Conservation (phyloP, 2,888 invertebrate genomes). For the Myopa tessellatipennis region DNA sequence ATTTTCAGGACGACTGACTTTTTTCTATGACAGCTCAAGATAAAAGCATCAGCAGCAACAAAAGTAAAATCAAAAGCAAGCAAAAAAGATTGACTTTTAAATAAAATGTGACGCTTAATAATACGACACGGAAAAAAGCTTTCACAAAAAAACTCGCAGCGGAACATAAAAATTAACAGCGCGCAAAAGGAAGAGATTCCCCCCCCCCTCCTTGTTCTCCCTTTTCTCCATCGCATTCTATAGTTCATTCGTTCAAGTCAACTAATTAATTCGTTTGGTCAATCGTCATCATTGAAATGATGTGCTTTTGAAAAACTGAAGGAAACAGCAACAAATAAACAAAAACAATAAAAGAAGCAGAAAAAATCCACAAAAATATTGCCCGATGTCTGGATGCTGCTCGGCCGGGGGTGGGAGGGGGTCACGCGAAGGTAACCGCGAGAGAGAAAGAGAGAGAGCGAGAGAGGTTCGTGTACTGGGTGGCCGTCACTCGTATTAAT, state of each 20-base stretch:
- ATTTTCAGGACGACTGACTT: conserved; percentile 41
- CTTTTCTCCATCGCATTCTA: neutral
- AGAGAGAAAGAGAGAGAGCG: neutral
- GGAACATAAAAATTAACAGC: conserved; percentile 33
- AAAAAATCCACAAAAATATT: neutral
- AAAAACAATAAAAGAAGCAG: neutral
- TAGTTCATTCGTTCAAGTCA: conserved; percentile 12
- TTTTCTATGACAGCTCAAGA: conserved; percentile 36
- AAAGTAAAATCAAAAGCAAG: neutral
- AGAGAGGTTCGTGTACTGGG: neutral
- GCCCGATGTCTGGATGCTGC: neutral
- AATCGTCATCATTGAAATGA: conserved; percentile 30
- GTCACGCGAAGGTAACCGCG: no score
- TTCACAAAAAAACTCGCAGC: neutral
- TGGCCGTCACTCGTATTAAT: conserved; percentile 7
- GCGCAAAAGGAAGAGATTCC: neutral
- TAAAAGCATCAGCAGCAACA: neutral
- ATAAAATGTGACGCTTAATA: conserved; percentile 8
- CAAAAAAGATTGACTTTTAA: conserved; percentile 31
- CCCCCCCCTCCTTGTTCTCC: neutral
- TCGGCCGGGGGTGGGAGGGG: neutral
- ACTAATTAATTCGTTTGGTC: conserved; percentile 48
- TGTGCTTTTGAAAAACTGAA: neutral
- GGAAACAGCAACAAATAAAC: neutral
- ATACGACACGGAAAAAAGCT: neutral